phyloP scores from a whole-genome alignment of 2,888 invertebrate species.

The Archips crataeganus region DNA sequence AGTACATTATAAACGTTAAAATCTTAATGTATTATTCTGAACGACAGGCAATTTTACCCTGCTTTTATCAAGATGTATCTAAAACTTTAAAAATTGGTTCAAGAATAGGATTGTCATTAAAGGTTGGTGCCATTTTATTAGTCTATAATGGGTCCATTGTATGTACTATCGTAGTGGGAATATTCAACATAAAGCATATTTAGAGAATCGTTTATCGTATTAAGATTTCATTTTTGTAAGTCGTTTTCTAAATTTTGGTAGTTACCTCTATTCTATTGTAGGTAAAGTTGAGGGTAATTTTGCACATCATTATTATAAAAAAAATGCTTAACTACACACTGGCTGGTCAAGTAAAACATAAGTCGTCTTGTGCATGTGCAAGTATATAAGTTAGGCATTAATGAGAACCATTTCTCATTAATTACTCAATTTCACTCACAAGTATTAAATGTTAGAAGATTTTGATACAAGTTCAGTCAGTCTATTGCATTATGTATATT shows the following conservation, averaged over 20 bases:
- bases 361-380: neutral
- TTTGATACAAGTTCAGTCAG: constrained; percentile 39
- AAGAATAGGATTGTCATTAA: constrained; percentile 59
- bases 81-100: constrained; percentile 75
- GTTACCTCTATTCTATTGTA: neutral
- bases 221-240: neutral
- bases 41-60: constrained; percentile 81
- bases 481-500: constrained; percentile 38
- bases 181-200: neutral
- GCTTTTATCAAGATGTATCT: constrained; percentile 74
- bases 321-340: neutral
- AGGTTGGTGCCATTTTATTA: constrained; percentile 39
- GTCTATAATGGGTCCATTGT: constrained; percentile 29
- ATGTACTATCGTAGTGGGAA: constrained; percentile 22
- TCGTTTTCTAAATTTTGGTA: neutral
- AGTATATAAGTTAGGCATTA: constrained; percentile 13
- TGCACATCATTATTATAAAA: neutral
- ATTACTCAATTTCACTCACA: neutral
- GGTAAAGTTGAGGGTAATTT: neutral
- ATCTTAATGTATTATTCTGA: constrained; percentile 68
- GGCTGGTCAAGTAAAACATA: constrained; percentile 2
- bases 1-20: constrained; percentile 53
- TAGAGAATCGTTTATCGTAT: constrained; percentile 6
- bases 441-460: constrained; percentile 15
- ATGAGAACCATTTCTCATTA: constrained; percentile 8